These are phyloP conservation scores for Scrobipalpa atriplicella DNA, from an alignment of 2,888 invertebrate species.

Conservation along the genomic window DNA sequence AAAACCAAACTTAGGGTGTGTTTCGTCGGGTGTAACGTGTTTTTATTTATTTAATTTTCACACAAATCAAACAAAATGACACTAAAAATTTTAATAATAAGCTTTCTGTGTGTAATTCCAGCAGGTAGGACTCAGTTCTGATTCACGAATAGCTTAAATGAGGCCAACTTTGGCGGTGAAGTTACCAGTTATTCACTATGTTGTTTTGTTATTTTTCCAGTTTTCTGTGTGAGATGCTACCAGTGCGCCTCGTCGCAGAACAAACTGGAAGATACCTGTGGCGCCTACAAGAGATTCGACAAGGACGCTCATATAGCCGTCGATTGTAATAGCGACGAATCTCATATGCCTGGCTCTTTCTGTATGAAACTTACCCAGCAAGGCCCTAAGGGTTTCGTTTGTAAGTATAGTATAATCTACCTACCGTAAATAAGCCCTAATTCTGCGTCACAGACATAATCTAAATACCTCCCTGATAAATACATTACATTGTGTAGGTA, in stretches of 20 bases:
- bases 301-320: slow-evolving; percentile 93
- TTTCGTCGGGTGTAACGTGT: slow-evolving; percentile 27
- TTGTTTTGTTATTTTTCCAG: slow-evolving; percentile 60
- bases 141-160: slow-evolving; percentile 7
- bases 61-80: slow-evolving; percentile 33
- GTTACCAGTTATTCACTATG: background rate
- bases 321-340: slow-evolving; percentile 97
- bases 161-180: background rate
- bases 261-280: slow-evolving; percentile 92
- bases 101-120: slow-evolving; percentile 40
- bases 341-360: slow-evolving; percentile 96
- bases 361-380: slow-evolving; percentile 98
- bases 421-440: background rate
- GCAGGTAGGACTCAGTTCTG: slow-evolving; percentile 37
- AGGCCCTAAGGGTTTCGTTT: slow-evolving; percentile 96
- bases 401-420: slow-evolving; percentile 82
- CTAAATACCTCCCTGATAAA: no score
- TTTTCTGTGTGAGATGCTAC: slow-evolving; percentile 92
- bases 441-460: background rate
- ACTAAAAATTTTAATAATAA: slow-evolving; percentile 35
- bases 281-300: slow-evolving; percentile 94
- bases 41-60: slow-evolving; percentile 23
- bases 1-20: slow-evolving; percentile 33
- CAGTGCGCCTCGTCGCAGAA: slow-evolving; percentile 95
- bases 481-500: no score